Conservation (phyloP, 2,888 invertebrate species). For the Morpho achilles region DNA sequence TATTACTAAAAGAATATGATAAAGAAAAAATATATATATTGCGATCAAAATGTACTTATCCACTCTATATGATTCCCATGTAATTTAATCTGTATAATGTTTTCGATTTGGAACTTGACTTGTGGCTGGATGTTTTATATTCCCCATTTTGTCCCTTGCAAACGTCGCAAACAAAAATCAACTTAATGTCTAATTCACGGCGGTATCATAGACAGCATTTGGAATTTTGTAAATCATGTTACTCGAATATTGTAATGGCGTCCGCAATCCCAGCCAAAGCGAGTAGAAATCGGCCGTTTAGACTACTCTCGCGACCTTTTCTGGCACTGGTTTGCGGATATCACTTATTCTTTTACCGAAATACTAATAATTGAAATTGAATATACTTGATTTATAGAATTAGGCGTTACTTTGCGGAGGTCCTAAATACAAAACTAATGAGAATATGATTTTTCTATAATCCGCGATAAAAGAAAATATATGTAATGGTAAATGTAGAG, state of each 20-base stretch:
- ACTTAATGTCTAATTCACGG: conserved; percentile 18
- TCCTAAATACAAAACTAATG: no score
- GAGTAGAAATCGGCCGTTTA: conserved; percentile 57
- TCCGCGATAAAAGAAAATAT: no score
- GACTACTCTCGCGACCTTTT: conserved; percentile 48
- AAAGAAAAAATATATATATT: no score
- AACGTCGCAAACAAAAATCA: conserved; percentile 24
- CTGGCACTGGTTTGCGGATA: conserved; percentile 32
- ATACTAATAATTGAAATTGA: no score
- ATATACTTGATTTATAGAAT: no score
- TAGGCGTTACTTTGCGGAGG: no score
- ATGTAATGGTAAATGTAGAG: no score
- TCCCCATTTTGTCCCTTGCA: conserved; percentile 29
- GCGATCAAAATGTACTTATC: no score
- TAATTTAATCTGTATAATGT: conserved; percentile 66
- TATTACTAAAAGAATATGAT: no score
- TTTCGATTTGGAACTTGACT: conserved; percentile 64
- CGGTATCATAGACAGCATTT: conserved; percentile 9
- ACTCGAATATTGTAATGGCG: conserved; percentile 58
- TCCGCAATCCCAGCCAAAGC: conserved; percentile 47
- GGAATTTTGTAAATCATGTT: conserved; percentile 37
- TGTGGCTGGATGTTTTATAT: conserved; percentile 47
- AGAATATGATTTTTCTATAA: no score
- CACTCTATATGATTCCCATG: conserved; percentile 39
- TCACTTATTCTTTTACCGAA: not conserved